Evolutionary conservation across 1,140 invertebrate genomes (phyloP).

Genomic region (Pseudomyrmex sp.): DNA sequence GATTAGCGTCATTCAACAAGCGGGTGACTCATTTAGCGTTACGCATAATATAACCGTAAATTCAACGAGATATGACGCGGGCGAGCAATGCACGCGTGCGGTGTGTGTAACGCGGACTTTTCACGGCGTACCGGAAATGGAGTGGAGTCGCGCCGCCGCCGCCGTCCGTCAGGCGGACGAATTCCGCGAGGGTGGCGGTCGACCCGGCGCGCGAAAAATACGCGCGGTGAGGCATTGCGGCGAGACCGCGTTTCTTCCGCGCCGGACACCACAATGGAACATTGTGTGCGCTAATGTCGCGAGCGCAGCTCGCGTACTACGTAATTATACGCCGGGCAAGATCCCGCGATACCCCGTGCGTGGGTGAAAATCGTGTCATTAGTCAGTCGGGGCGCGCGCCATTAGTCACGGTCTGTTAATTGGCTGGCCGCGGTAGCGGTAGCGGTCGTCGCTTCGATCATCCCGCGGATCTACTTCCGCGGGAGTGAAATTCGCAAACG

Average conservation of each 20-base stretch:
- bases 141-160: neutral
- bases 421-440: slow-evolving; percentile 8
- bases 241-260: slow-evolving; percentile 57
- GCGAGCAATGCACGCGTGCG: neutral
- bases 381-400: slow-evolving; percentile 56
- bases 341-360: slow-evolving; percentile 37
- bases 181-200: slow-evolving; percentile 38
- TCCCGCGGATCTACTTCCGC: neutral
- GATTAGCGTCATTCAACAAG: slow-evolving; percentile 18
- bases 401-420: slow-evolving; percentile 71
- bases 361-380: slow-evolving; percentile 74
- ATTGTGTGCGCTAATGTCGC: slow-evolving; percentile 75
- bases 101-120: slow-evolving; percentile 4
- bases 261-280: slow-evolving; percentile 69
- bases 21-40: slow-evolving; percentile 12
- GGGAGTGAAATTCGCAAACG: neutral
- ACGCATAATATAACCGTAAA: slow-evolving; percentile 27
- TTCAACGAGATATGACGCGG: slow-evolving; percentile 15
- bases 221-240: slow-evolving; percentile 51
- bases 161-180: neutral
- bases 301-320: slow-evolving; percentile 4
- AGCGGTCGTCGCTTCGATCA: neutral
- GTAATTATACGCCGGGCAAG: too few species aligned
- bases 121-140: slow-evolving; percentile 37
- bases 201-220: slow-evolving; percentile 25